Percentiles rank a stretch among this genome's conserved stretches.
Conservation (phyloP, 2,888 invertebrate genomes). For the Acleris holmiana region DNA sequence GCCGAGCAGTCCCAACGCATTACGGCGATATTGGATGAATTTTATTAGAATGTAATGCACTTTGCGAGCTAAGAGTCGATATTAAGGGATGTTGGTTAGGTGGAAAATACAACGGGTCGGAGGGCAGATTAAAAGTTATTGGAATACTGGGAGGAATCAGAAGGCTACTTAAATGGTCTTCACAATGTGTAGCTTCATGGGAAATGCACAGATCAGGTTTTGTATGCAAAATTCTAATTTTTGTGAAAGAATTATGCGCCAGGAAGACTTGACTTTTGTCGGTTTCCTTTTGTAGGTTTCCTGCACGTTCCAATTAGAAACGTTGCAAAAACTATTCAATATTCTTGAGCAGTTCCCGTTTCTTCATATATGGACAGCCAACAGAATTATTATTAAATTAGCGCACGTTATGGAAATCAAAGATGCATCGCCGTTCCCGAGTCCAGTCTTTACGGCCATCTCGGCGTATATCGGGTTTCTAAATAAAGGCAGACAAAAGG, state of each 20-base stretch:
- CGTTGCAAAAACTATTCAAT: too few relatives aligned
- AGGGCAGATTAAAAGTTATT: background rate
- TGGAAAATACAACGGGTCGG: constrained; percentile 2
- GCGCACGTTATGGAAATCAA: constrained; percentile 31
- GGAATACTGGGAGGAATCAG: background rate
- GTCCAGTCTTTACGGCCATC: constrained; percentile 41
- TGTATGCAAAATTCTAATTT: too few relatives aligned
- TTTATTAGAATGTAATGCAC: constrained; percentile 51
- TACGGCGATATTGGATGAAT: constrained; percentile 51
- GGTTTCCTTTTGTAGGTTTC: too few relatives aligned
- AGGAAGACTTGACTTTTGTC: too few relatives aligned
- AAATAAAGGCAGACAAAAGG: constrained; percentile 67
- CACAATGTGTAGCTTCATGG: background rate
- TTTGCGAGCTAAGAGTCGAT: constrained; percentile 39
- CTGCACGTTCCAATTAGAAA: too few relatives aligned
- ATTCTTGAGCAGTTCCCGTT: background rate
- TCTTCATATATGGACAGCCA: constrained; percentile 16
- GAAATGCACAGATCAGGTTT: too few relatives aligned
- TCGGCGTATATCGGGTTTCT: constrained; percentile 51
- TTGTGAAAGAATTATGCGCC: too few relatives aligned
- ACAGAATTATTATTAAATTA: constrained; percentile 36
- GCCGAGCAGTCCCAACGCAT: constrained; percentile 65
- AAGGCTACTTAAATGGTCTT: background rate
- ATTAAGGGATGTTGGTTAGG: constrained; percentile 21
- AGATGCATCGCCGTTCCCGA: constrained; percentile 18